Base-by-base conservation (phyloP, 2,888 invertebrate genomes). In the Drosophila histrio region DNA sequence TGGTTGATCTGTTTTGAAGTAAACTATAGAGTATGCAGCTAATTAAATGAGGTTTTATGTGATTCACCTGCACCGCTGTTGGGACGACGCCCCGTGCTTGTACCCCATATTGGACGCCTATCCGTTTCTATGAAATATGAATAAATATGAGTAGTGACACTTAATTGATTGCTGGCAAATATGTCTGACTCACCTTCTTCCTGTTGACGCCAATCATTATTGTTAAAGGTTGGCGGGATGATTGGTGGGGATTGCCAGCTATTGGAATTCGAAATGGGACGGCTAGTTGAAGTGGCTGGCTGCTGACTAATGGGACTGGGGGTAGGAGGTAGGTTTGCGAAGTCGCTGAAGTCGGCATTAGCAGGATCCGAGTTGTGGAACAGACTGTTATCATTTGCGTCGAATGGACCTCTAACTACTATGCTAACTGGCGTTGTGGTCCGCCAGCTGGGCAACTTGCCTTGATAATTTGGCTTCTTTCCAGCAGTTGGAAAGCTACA, bases 291-390 rank as follows among this genome's bases (percentile, higher is more conserved):
- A n/a, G n/a, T n/a, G n/a, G n/a, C n/a, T n/a, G n/a, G n/a, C n/a
- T n/a, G n/a, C n/a, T n/a, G n/a, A n/a, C n/a, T n/a, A n/a, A n/a
- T n/a, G n/a, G n/a, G n/a, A n/a, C n/a, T n/a, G n/a, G n/a, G n/a
- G n/a, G n/a, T n/a, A n/a, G n/a, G n/a, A n/a, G n/a, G n/a, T n/a
- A 11, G 83, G 77, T 6, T 47, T 54, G 5, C 15, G 65, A 58
- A 69, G 3, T 56, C 3, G 1, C 82, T 72, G 13, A 65, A 83
- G 57, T 89, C 87, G 4, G 86, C 85, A 47, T 77, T 56, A 0
- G 36, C 47, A 0, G 81, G 87, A 39, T 83, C 52, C 1, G 90
- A 80, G 47, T 86, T 65, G 39, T 90, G 90, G 28, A 79, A 61
- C 19, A 91, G 59, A 9, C 64, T 66, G 24, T 69, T 49, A 0